phyloP scores from a whole-genome alignment of 2,113 vertebrate genomes.

The Podocnemis expansa region DNA sequence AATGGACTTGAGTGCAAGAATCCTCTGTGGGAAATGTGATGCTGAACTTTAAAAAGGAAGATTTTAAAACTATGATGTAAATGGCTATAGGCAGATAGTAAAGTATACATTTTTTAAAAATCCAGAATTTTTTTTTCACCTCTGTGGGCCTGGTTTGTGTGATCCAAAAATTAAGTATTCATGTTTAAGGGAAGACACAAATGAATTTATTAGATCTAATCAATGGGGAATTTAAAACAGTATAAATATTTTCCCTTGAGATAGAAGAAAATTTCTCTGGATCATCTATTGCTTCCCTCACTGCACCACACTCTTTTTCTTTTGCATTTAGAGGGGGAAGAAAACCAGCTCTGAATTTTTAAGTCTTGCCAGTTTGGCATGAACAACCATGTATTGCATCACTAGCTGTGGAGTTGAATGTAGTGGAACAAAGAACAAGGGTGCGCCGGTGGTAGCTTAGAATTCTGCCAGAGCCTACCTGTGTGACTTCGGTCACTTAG shows the following conservation, averaged over 20 bases:
- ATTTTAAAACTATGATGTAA: background rate
- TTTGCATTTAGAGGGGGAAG: no score
- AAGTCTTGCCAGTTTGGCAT: no score
- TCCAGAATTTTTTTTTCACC: background rate
- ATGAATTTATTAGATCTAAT: background rate
- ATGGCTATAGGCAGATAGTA: background rate
- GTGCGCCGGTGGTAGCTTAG: no score
- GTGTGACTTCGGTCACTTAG: no score
- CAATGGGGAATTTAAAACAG: background rate
- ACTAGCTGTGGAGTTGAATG: no score
- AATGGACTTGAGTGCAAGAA: background rate
- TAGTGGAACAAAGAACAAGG: no score
- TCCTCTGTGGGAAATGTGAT: background rate
- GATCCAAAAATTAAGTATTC: background rate
- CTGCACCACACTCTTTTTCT: no score
- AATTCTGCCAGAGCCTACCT: no score
- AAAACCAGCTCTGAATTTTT: no score
- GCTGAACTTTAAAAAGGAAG: background rate
- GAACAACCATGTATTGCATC: no score
- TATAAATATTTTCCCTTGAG: background rate
- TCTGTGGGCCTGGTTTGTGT: background rate
- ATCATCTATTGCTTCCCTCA: background rate
- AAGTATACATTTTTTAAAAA: background rate
- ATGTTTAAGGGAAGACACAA: background rate
- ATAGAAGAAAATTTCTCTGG: background rate